These are phyloP conservation scores for Furcifer pardalis DNA, from an alignment of 2,797 vertebrate species.

Conservation along the genomic window DNA sequence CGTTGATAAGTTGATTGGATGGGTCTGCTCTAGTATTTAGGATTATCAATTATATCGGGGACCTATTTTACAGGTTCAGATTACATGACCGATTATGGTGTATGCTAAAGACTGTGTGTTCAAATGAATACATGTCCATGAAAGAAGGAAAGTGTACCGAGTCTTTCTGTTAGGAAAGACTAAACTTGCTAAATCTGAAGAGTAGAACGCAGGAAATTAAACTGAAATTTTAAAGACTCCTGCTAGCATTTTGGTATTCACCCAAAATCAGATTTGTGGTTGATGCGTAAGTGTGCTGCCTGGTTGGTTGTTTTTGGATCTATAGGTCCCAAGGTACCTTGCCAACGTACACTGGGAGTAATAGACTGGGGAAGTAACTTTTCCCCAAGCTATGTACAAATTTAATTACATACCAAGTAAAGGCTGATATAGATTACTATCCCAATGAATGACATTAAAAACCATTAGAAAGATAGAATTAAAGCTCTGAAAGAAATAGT, in stretches of 20 bases:
- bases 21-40: too few relatives aligned
- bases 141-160: neutral
- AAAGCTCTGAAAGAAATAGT: slow-evolving; percentile 82
- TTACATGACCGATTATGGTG: neutral
- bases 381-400: neutral
- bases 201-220: neutral
- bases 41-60: too few relatives aligned
- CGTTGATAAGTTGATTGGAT: too few relatives aligned
- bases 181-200: neutral
- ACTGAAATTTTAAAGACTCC: neutral
- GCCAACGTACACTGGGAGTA: too few relatives aligned
- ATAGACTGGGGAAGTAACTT: too few relatives aligned
- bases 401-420: slow-evolving; percentile 36
- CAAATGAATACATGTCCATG: neutral
- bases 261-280: too few relatives aligned
- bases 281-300: too few relatives aligned
- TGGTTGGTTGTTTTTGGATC: too few relatives aligned
- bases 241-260: neutral
- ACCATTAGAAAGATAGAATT: slow-evolving; percentile 79
- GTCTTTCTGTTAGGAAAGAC: neutral
- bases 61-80: neutral
- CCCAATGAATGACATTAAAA: slow-evolving; percentile 78
- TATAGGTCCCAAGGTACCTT: neutral
- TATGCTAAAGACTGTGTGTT: too few relatives aligned
- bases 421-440: neutral